phyloP scores from a whole-genome alignment of 2,113 vertebrate species.

The Boleophthalmus pectinirostris region DNA sequence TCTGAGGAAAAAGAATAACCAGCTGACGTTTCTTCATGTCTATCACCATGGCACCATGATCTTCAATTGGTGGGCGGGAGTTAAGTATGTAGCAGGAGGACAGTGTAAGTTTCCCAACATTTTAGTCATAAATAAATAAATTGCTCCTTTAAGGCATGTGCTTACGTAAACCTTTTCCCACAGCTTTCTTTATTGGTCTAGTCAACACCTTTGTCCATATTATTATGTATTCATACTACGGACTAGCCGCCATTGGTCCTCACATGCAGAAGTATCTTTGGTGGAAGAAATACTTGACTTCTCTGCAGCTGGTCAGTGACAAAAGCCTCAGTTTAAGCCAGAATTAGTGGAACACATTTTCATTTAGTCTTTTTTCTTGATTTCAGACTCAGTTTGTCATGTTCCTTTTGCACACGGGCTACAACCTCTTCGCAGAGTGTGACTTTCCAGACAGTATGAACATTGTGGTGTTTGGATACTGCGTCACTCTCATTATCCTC shows the following conservation, averaged over 20 bases:
- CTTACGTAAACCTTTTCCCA: not conserved
- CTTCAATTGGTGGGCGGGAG: constrained; percentile 81
- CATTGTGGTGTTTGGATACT: constrained; percentile 64
- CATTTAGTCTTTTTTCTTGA: not conserved
- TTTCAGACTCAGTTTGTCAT: constrained; percentile 78
- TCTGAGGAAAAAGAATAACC: constrained; percentile 80
- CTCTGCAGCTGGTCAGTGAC: constrained; percentile 79
- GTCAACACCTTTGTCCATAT: constrained; percentile 79
- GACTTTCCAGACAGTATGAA: constrained; percentile 75
- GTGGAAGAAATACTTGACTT: constrained; percentile 81
- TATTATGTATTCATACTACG: constrained; percentile 78
- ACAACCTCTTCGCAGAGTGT: constrained; percentile 77
- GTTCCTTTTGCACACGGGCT: constrained; percentile 72
- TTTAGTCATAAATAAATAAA: not conserved
- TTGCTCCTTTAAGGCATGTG: not conserved
- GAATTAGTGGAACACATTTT: not conserved
- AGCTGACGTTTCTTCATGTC: constrained; percentile 83
- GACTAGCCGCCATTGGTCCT: constrained; percentile 74
- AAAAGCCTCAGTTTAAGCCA: not conserved
- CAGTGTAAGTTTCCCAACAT: constrained; percentile 73
- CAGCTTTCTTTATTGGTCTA: constrained; percentile 79
- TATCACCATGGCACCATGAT: constrained; percentile 84
- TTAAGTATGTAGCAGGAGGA: constrained; percentile 82
- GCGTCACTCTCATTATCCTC: constrained; percentile 75
- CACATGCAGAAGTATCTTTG: constrained; percentile 74